Conservation (phyloP, 2,113 vertebrate species). For the Corynorhinus townsendii region DNA sequence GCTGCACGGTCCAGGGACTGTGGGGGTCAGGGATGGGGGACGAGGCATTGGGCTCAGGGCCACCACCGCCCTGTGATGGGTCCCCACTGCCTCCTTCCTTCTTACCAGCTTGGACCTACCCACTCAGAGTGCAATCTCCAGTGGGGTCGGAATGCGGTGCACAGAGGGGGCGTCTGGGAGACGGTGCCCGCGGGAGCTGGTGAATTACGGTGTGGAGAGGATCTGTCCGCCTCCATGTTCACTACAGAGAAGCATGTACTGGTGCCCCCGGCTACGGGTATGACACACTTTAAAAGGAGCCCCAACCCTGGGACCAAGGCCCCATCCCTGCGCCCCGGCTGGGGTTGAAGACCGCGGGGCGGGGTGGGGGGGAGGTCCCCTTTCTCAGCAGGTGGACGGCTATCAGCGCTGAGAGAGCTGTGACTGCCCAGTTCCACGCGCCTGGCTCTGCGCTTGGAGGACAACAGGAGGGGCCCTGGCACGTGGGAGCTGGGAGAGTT, state of each 20-base stretch:
- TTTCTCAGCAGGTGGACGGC: not conserved
- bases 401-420: not conserved
- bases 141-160: not conserved
- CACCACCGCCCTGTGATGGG: not conserved
- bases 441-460: not conserved
- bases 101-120: not conserved
- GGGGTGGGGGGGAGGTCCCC: not conserved
- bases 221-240: rapidly evolving
- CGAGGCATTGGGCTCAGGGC: not conserved
- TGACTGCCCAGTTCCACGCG: not conserved
- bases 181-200: not conserved
- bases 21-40: rapidly evolving
- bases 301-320: not conserved
- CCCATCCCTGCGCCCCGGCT: not conserved
- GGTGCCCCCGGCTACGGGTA: no score
- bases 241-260: rapidly evolving
- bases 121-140: not conserved
- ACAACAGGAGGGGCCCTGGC: not conserved
- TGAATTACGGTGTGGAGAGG: not conserved
- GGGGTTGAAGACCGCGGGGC: not conserved
- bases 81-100: rapidly evolving
- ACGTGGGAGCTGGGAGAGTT: not conserved
- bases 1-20: not conserved
- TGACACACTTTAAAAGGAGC: not conserved
- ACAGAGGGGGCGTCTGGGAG: not conserved